Evolutionary conservation across 1,140 invertebrate genomes (phyloP), one percentile per base, ranked within the genome.

Genomic region (Drosophila oshimai): DNA sequence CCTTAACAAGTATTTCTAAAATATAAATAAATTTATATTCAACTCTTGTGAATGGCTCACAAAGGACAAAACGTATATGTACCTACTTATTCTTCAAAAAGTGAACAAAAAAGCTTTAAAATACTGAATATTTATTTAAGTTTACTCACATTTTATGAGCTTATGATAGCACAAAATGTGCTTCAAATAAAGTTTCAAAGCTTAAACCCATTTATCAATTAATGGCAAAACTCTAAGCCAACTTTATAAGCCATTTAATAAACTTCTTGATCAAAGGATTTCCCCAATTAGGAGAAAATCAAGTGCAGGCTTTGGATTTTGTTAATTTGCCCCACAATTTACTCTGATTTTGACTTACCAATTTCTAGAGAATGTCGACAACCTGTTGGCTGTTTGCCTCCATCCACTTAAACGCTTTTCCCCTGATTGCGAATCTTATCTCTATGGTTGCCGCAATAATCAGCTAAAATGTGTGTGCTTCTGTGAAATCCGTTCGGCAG

Each of bases 301-400:
- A 28, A 12, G 7, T 13, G 22, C 17, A 3, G 7, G 2, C 15
- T 20, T 12, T 26, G n/a, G n/a, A 15, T 17, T 45, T 15, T 29
- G 42, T 54, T 51, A 9, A 3, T 39, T 20, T 2, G 0, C 10
- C 2, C 15, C n/a, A 10, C 18, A 26, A 12, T 31, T n/a, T 3
- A 2, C 7, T 22, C 18, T 22, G 28, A 39, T 13, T 24, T 26
- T 7, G 10, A 70, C 78, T 84, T 49, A 83, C 78, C 78, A 57
- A 41, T 50, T 72, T 51, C 5, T 12, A 22, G 17, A 41, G 24
- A 41, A 36, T 60, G 51, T 45, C 37, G 71, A 47, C 71, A 86
- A 84, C 80, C 74, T 84, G 79, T 84, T 83, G 74, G 62, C 33
- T 60, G 47, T 3, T 24, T 17, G 44, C 28, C 17, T 12, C 24